Conservation (phyloP, 2,888 invertebrate genomes). For the Cecidostiba fungosa region DNA sequence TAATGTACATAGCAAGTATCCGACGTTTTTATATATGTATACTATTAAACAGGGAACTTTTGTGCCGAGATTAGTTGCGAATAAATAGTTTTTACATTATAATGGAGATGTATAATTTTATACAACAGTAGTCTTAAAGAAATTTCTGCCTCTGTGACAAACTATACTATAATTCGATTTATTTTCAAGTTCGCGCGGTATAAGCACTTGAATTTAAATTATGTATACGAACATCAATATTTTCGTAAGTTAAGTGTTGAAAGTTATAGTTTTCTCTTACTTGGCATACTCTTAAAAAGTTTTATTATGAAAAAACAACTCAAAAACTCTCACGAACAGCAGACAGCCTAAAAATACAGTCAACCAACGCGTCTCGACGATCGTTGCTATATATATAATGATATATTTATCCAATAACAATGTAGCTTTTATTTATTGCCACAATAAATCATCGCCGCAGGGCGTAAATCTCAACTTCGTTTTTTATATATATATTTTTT, state of each 20-base stretch:
- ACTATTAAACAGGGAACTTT: background rate
- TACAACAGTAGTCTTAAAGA: background rate
- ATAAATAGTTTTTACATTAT: background rate
- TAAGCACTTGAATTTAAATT: background rate
- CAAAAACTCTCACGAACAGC: background rate
- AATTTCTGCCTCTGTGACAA: background rate
- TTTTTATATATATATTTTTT: background rate
- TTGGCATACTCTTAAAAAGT: background rate
- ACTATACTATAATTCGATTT: background rate
- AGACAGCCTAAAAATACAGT: slow-evolving; percentile 7
- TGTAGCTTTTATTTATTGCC: slow-evolving; percentile 15
- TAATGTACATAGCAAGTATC: background rate
- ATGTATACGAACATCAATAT: background rate
- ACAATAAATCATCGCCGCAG: slow-evolving; percentile 13
- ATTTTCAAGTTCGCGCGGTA: background rate
- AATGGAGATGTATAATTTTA: background rate
- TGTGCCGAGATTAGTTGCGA: background rate
- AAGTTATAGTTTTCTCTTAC: background rate
- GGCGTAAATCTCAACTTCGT: background rate
- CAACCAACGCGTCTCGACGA: background rate
- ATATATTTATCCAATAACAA: slow-evolving; percentile 8
- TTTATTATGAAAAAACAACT: background rate
- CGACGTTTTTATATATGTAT: background rate
- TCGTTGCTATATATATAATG: background rate
- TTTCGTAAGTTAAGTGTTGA: background rate